Evolutionary conservation across 2,113 vertebrate genomes (phyloP).

Genomic region (Brevimyrus niger): DNA sequence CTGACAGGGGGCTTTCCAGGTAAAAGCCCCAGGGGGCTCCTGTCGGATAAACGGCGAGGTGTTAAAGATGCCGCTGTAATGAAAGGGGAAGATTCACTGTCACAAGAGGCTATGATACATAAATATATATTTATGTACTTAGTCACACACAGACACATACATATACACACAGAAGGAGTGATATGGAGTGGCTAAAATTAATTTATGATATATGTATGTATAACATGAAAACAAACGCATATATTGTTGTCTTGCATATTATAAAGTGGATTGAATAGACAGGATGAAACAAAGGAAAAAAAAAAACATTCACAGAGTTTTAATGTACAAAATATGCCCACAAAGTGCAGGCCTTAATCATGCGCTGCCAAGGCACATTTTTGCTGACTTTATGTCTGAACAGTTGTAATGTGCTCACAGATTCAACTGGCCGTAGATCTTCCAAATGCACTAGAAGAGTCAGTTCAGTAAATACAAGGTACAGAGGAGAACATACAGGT

Average conservation of each 20-base stretch:
- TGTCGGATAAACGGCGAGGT: not conserved
- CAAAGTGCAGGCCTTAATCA: constrained; percentile 50
- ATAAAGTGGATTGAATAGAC: constrained; percentile 48
- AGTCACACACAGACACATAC: not conserved
- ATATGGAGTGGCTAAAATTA: not conserved
- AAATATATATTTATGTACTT: constrained; percentile 10
- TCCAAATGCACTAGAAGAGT: not conserved
- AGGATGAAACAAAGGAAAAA: constrained; percentile 38
- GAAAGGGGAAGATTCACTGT: constrained; percentile 45
- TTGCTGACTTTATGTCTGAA: constrained; percentile 38
- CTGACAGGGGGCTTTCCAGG: not conserved
- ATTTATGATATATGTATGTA: constrained; percentile 1
- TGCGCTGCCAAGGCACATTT: constrained; percentile 45
- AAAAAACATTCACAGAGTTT: constrained; percentile 39
- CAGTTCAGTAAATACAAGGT: not conserved
- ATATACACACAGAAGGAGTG: constrained; percentile 13
- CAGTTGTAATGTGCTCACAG: constrained; percentile 35
- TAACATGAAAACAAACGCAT: constrained; percentile 34
- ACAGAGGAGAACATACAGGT: too few species aligned
- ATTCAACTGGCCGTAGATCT: constrained; percentile 33
- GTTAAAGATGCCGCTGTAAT: not conserved
- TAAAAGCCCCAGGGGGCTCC: too few species aligned
- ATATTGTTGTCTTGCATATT: constrained; percentile 65
- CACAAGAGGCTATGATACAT: constrained; percentile 55
- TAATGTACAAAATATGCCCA: constrained; percentile 46